Conservation (phyloP, 1,140 invertebrate genomes). For the Drosophila pachea region DNA sequence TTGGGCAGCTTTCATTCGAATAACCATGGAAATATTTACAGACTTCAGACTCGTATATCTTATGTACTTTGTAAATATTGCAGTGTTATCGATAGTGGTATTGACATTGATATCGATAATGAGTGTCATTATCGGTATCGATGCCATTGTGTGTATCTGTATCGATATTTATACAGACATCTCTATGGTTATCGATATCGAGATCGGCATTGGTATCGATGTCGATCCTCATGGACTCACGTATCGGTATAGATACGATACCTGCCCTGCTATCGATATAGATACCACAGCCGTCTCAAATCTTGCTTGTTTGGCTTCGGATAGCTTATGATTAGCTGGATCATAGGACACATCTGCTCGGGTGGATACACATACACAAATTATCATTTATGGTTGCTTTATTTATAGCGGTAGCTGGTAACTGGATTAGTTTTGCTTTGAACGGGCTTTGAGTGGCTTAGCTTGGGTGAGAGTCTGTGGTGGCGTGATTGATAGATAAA, state of each 20-base stretch:
- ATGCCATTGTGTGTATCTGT: background rate
- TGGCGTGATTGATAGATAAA: slow-evolving; percentile 28
- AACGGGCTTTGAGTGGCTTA: slow-evolving; percentile 26
- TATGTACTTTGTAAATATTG: slow-evolving; percentile 2
- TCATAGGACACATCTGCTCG: background rate
- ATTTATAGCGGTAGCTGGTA: slow-evolving; percentile 32
- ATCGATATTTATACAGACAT: too few species aligned
- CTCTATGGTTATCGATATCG: too few species aligned
- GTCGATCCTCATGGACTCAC: too few species aligned
- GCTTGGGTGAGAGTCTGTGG: slow-evolving; percentile 41
- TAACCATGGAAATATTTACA: slow-evolving; percentile 13
- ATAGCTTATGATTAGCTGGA: slow-evolving; percentile 4
- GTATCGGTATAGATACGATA: too few species aligned
- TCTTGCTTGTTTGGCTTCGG: slow-evolving; percentile 5
- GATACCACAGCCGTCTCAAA: too few species aligned
- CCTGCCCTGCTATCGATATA: too few species aligned
- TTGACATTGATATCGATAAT: background rate
- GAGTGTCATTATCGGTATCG: background rate
- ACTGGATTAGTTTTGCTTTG: slow-evolving; percentile 37
- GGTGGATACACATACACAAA: slow-evolving; percentile 19
- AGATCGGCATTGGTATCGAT: too few species aligned
- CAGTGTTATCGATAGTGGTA: background rate
- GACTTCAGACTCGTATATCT: background rate
- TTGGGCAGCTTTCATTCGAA: background rate
- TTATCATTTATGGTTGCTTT: slow-evolving; percentile 39